Base-by-base conservation (phyloP, 2,113 vertebrate species). In the Marmota monax region DNA sequence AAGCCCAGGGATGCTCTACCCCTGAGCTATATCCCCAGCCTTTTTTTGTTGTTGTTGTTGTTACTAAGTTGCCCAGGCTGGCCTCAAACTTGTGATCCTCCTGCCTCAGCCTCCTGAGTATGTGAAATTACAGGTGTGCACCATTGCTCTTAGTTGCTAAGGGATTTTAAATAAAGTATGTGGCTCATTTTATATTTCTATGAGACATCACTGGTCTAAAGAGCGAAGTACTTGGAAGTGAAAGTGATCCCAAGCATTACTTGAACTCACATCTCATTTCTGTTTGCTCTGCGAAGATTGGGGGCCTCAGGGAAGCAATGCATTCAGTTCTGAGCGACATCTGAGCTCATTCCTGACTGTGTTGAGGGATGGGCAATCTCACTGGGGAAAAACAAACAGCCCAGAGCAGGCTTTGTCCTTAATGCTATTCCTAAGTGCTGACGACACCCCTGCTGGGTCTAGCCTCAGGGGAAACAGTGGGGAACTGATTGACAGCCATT, bases 401-500 rank as follows among this genome's bases (percentile, higher is more conserved):
- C 51, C 22, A 39, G 90, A 73, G 56, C 65, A 73, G 61, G 70
- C 91, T 97, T 97, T 97, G 97, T 96, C 96, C 97, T 88, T 90
- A 95, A 95, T 32, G 94, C 51, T 70, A 29, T 67, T 95, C 84
- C 95, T 86, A 84, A 96, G 70, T 85, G 92, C 93, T 72, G 84
- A 88, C 0, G 56, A 93, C 77, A 78, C 87, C 90, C 97, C 92
- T 94, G 93, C 97, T 97, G 97, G 73, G 90, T 82, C 84, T 73
- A 79, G 73, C 93, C 95, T 96, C 91, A 16, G 61, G 96, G 96
- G 96, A 96, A 97, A 85, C 95, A 93, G 97, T 56, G 56, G 95
- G 96, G 42, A 95, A 93, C 96, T 97, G 98, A 98, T 90, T 97
- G 97, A 97, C 96, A 98, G 89, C 95, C 95, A 94, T 97, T 96